These are phyloP conservation scores for Heteractis magnifica DNA, from an alignment of 92 coral and sea anemone genomes.

Conservation along the genomic window DNA sequence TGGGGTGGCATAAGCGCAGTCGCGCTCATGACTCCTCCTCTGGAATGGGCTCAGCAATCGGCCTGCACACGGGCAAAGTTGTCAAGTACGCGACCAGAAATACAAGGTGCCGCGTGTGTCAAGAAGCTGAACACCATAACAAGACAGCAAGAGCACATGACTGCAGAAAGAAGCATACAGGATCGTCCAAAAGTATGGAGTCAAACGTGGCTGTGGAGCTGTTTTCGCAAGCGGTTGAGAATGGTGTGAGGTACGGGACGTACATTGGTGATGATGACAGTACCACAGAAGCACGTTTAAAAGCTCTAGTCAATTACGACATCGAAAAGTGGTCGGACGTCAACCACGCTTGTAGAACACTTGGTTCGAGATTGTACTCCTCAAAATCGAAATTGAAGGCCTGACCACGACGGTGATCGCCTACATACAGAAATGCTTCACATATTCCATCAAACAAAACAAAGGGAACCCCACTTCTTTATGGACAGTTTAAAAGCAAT, in stretches of 20 bases:
- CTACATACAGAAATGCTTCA: conserved; percentile 36
- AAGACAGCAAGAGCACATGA: conserved; percentile 19
- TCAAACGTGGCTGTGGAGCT: conserved; percentile 13
- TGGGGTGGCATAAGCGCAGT: conserved; percentile 35
- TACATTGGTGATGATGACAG: conserved; percentile 22
- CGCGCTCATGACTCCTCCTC: conserved; percentile 7
- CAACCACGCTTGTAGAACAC: conserved; percentile 31
- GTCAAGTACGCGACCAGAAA: conserved; percentile 22
- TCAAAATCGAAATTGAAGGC: conserved; percentile 31
- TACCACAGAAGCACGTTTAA: conserved; percentile 10
- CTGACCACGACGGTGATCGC: conserved; percentile 21
- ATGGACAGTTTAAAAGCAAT: conserved; percentile 24
- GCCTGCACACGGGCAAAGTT: conserved; percentile 23
- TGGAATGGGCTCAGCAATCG: conserved; percentile 33
- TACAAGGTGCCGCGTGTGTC: conserved; percentile 28
- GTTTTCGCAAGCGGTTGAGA: background rate
- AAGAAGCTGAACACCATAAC: background rate
- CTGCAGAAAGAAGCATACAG: conserved; percentile 20
- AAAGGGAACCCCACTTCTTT: conserved; percentile 32
- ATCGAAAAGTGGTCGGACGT: conserved; percentile 33
- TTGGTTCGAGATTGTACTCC: conserved; percentile 36
- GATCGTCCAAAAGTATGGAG: conserved; percentile 37
- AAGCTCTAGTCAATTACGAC: conserved; percentile 17
- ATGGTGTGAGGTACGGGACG: background rate
- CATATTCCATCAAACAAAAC: conserved; percentile 46